Base-by-base conservation (phyloP, 2,888 invertebrate species). In the Catocala nupta region DNA sequence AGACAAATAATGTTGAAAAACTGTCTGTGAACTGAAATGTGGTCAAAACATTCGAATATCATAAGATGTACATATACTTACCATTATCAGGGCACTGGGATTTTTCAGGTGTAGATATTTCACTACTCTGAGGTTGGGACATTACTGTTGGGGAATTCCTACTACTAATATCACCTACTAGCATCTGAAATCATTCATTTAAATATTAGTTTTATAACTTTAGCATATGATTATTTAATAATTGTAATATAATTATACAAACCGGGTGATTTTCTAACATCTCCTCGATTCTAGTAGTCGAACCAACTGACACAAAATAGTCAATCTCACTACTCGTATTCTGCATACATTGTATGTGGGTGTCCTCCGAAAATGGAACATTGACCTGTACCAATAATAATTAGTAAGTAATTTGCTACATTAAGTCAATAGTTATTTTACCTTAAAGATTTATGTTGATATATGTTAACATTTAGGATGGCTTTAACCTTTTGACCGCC, bases 261-360 rank as follows among this genome's bases (percentile, higher is more conserved):
- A 94, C 94, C 69, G 93, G 94, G 75, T 93, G 92, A 81, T 93
- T 94, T 84, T 94, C 93, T 78, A 94, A 78, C 91, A 94, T 92
- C 72, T 94, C 94, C 75, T 94, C 94, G 63, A 94, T 94, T 76
- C 93, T 88, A 59, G 90, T 92, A 50, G 93, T 93, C 10, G 94
- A 92, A 16, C 96, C 96, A 55, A 96, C 96, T 16, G 97, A 96
- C 34, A 97, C 97, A 70, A 97, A 96, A 83, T 97, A 97, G 86
- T 97, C 97, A 74, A 97, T 96, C 79, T 96, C 97, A 78, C 96
- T 95, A 49, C 95, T 95, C 42, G 96, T 96, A 81, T 97, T 96
- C 82, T 96, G 96, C 74, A 96, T 96, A 81, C 97, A 96, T 80
- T 96, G 96, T 77, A 97, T 97, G 70, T 95, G 95, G 9, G 97